Conservation (phyloP, 2,888 invertebrate species). For the Erebia palarica region DNA sequence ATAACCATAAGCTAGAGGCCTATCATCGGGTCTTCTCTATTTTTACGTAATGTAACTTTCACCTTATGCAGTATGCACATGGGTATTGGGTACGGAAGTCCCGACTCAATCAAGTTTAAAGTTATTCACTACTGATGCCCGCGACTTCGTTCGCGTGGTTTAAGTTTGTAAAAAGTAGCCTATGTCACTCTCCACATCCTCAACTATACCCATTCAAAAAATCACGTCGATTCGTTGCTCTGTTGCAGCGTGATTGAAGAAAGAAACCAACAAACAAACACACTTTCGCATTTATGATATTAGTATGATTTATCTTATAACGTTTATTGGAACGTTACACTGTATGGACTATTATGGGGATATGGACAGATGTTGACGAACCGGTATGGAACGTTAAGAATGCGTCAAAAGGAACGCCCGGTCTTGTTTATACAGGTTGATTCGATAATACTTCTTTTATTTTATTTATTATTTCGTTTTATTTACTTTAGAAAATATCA, state of each 20-base stretch:
- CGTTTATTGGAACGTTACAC: slow-evolving; percentile 43
- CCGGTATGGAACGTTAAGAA: slow-evolving; percentile 64
- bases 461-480: no score
- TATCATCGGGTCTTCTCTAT: slow-evolving; percentile 17
- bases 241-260: no score
- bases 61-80: slow-evolving; percentile 25
- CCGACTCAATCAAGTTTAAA: slow-evolving; percentile 20
- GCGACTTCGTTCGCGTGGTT: neutral
- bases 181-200: no score
- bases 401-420: slow-evolving; percentile 42
- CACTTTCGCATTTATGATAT: no score
- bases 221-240: no score
- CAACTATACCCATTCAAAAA: no score
- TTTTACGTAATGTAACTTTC: slow-evolving; percentile 38
- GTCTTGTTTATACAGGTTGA: slow-evolving; percentile 49
- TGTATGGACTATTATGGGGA: slow-evolving; percentile 32
- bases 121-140: neutral
- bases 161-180: no score
- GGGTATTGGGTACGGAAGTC: slow-evolving; percentile 38
- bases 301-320: slow-evolving; percentile 16
- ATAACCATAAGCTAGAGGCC: slow-evolving; percentile 5
- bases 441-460: no score
- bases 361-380: slow-evolving; percentile 69
- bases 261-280: no score
- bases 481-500: no score